Evolutionary conservation across 2,113 vertebrate genomes (phyloP).

Genomic region (Lycocorax pyrrhopterus): DNA sequence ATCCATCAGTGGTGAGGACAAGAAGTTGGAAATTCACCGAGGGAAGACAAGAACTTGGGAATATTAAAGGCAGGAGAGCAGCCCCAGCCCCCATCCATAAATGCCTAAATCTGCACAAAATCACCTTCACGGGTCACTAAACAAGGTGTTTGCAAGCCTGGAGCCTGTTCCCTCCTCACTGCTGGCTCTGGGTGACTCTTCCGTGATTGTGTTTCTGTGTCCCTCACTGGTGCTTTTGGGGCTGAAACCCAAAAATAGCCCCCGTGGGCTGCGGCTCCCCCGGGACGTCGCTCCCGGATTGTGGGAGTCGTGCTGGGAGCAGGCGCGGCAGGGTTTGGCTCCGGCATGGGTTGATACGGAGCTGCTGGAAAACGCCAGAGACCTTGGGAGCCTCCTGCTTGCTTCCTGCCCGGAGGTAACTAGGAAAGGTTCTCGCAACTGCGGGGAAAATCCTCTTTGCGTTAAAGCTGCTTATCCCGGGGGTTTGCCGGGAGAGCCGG

Average conservation of each 20-base stretch:
- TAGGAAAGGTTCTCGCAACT: not conserved
- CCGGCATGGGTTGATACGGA: not conserved
- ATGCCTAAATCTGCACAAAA: not conserved
- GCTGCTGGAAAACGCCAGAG: not conserved
- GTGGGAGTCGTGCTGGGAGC: fast-evolving
- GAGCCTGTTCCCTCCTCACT: fast-evolving
- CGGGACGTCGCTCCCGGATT: fast-evolving
- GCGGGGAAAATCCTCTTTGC: slow-evolving; percentile 16
- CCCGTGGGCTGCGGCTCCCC: not conserved
- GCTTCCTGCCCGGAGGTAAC: not conserved
- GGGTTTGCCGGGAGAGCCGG: not conserved
- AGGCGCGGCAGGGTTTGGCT: not conserved
- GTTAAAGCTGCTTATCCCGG: not conserved
- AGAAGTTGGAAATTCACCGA: not conserved
- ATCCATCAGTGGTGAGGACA: not conserved
- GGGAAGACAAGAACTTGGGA: not conserved
- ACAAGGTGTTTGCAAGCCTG: too few relatives aligned
- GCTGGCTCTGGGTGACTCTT: not conserved
- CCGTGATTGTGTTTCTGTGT: fast-evolving
- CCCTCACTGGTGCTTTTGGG: not conserved
- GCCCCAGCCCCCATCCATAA: not conserved
- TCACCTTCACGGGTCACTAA: not conserved
- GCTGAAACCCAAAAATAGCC: not conserved
- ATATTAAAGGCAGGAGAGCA: not conserved
- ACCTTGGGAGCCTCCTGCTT: not conserved